Percentiles rank a stretch among this genome's conserved stretches.
phyloP scores from a whole-genome alignment of 2,888 invertebrate species.

The Nebria salina region DNA sequence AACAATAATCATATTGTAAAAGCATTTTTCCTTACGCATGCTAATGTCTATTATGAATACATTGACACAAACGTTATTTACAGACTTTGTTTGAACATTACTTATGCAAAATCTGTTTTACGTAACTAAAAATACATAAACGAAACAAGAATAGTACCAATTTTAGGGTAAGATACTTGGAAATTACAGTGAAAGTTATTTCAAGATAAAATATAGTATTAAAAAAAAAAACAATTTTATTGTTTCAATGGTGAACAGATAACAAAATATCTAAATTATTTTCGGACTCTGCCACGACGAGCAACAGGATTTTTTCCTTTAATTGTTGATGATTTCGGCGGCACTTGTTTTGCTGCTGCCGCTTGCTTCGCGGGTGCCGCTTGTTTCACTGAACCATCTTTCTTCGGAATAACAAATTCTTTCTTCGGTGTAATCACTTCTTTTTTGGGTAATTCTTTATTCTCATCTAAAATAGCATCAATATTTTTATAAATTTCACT shows the following conservation, averaged over 20 bases:
- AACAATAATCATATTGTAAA: too few relatives aligned
- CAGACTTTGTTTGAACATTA: too few relatives aligned
- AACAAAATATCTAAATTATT: not conserved
- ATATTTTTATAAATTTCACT: conserved; percentile 25
- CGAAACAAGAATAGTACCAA: not conserved
- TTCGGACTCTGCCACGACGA: not conserved
- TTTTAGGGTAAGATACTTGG: too few relatives aligned
- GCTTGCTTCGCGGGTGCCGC: not conserved
- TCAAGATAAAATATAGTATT: not conserved
- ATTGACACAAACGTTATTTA: not conserved
- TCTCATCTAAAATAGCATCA: conserved; percentile 24
- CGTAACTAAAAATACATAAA: too few relatives aligned
- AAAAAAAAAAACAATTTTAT: not conserved
- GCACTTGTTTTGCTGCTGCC: not conserved
- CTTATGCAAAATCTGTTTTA: not conserved
- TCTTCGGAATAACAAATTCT: not conserved
- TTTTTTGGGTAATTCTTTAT: not conserved
- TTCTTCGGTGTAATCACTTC: not conserved
- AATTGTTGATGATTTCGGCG: not conserved
- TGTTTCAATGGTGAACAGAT: not conserved
- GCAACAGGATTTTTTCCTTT: not conserved
- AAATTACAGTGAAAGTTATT: not conserved
- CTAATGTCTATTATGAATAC: not conserved
- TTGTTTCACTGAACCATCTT: not conserved
- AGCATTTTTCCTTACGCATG: not conserved